Base-by-base conservation (phyloP, 2,888 invertebrate species). In the Scrobipalpa atriplicella region DNA sequence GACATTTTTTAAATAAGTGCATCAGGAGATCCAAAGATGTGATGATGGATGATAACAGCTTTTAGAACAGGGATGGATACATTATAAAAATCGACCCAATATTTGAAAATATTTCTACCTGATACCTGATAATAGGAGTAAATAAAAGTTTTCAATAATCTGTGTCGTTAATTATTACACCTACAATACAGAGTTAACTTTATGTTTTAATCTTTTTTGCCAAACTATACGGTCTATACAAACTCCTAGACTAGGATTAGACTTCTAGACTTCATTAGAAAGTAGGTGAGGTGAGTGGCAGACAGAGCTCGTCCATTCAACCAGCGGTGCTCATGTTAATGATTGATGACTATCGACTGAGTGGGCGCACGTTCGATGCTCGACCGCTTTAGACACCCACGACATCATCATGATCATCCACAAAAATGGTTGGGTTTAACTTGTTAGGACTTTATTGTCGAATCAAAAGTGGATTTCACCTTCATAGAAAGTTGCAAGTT, bases 281-380 rank as follows among this genome's bases (percentile, higher is more conserved):
- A 70, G 67, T 62, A 65, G 66, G 66, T 64, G 52, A 66, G 62
- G 62, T 62, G 69, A 60, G 69, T 47, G 68, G 69, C 67, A 67
- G 64, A 69, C 67, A 66, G 64, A 72, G 71, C 71, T 70, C 68
- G 78, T 81, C 81, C 79, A 79, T 85, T 83, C 79, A 82, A 82
- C 79, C 76, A 81, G 75, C 73, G 70, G 73, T 76, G 79, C 77
- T 82, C 80, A 81, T 82, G 80, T 78, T 79, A 82, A 64, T 90
- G 86, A 90, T 86, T 83, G 86, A 90, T 85, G 83, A 80, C 77
- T 78, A 85, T 85, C 81, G 80, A 78, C 71, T 75, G 86, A 82
- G 89, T 90, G 84, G 89, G 89, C 75, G 80, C 80, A 82, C 81
- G 83, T 79, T 29, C 79, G 77, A 82, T 78, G 76, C 79, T 74